A percentile compares a stretch with the other conserved stretches of the same genome.
These are phyloP conservation scores for Spodoptera littoralis DNA, from an alignment of 2,888 invertebrate species.

Conservation along the genomic window DNA sequence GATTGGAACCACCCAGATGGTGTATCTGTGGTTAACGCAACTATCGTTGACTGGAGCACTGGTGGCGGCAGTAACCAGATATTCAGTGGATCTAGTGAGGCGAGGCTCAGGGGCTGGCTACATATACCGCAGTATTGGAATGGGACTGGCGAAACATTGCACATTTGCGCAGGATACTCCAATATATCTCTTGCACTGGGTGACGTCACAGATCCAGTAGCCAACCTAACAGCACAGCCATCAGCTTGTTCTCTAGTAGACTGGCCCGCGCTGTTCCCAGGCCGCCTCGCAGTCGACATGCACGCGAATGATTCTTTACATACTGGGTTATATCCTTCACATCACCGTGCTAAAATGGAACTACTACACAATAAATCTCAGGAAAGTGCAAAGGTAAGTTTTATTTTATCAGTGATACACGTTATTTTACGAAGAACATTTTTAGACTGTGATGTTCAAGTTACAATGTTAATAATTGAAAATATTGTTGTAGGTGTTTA, in stretches of 20 bases:
- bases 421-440: no score
- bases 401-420: not conserved
- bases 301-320: conserved; percentile 90
- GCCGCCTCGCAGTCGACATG: conserved; percentile 91
- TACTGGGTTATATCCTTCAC: conserved; percentile 89
- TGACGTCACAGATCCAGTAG: conserved; percentile 84
- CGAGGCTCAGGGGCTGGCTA: conserved; percentile 94
- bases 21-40: conserved; percentile 95
- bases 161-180: conserved; percentile 94
- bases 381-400: conserved; percentile 91
- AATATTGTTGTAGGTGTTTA: conserved; percentile 89
- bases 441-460: not conserved
- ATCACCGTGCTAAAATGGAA: conserved; percentile 94
- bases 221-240: conserved; percentile 91
- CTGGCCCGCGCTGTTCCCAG: conserved; percentile 91
- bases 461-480: not conserved
- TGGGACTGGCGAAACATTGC: conserved; percentile 90
- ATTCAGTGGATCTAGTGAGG: conserved; percentile 92
- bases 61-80: conserved; percentile 91
- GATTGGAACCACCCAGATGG: conserved; percentile 96
- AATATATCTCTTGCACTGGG: conserved; percentile 91
- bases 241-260: conserved; percentile 91
- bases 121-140: conserved; percentile 94
- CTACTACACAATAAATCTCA: conserved; percentile 92
- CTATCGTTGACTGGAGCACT: conserved; percentile 93